Conservation (phyloP, 2,888 invertebrate genomes). For the Trichacis sp. region DNA sequence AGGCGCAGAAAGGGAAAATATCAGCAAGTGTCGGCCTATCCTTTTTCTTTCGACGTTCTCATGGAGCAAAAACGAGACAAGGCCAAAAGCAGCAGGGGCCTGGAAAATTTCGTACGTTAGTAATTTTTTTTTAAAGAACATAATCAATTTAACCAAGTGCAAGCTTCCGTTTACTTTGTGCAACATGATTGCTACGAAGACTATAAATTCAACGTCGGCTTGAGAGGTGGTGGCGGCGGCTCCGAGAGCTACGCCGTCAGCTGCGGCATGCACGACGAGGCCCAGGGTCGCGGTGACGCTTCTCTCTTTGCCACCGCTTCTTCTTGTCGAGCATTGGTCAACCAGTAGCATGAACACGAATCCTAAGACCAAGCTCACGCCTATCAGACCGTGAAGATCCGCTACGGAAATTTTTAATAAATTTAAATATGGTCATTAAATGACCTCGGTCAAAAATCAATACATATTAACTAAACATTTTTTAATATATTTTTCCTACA, state of each 20-base stretch:
- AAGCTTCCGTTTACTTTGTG: slow-evolving; percentile 92
- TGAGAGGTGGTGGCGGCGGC: slow-evolving; percentile 97
- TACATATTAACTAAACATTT: slow-evolving; percentile 10
- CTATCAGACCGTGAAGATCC: slow-evolving; percentile 86
- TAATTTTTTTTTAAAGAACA: no score
- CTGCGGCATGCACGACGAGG: slow-evolving; percentile 98
- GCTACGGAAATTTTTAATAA: slow-evolving; percentile 52
- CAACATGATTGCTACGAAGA: slow-evolving; percentile 98
- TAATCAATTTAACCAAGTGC: no score
- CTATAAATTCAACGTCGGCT: slow-evolving; percentile 96
- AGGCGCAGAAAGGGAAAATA: slow-evolving; percentile 95
- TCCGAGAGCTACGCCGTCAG: slow-evolving; percentile 97
- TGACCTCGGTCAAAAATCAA: not conserved
- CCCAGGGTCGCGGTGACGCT: slow-evolving; percentile 96
- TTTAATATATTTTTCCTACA: no score
- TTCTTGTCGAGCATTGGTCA: slow-evolving; percentile 81
- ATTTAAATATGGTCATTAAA: not conserved
- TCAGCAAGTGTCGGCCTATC: slow-evolving; percentile 88
- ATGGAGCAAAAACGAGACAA: slow-evolving; percentile 96
- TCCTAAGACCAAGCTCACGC: slow-evolving; percentile 91
- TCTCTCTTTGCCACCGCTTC: slow-evolving; percentile 76
- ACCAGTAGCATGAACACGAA: slow-evolving; percentile 98
- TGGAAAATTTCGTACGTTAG: no score
- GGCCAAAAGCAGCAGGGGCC: slow-evolving; percentile 98
- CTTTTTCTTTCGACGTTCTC: slow-evolving; percentile 91